These are phyloP conservation scores for Leptobrachium leishanense DNA, from an alignment of 2,113 vertebrate genomes.

Conservation along the genomic window DNA sequence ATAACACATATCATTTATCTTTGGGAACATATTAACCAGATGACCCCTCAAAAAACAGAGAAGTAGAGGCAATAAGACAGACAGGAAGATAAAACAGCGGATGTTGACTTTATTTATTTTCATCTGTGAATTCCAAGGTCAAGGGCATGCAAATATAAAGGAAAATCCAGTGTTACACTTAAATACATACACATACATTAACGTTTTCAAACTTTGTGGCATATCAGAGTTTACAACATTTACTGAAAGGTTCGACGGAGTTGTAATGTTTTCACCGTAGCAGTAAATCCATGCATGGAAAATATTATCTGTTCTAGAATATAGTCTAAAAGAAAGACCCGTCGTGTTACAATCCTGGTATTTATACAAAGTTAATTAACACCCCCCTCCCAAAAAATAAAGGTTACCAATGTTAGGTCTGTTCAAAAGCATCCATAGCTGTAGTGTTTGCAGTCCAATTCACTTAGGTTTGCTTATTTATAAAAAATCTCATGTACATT, in stretches of 20 bases:
- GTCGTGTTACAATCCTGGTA: background rate
- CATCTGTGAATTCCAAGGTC: constrained; percentile 40
- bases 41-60: background rate
- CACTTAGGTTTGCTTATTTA: constrained; percentile 1
- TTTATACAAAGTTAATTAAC: background rate
- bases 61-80: background rate
- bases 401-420: background rate
- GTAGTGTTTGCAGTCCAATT: constrained; percentile 14
- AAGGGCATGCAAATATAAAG: constrained; percentile 59
- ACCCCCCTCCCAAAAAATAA: background rate
- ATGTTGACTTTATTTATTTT: constrained; percentile 42
- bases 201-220: background rate
- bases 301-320: constrained; percentile 8
- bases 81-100: background rate
- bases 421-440: constrained; percentile 22
- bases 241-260: constrained; percentile 2
- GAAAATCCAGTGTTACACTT: constrained; percentile 52
- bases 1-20: too few relatives aligned
- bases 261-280: constrained; percentile 9
- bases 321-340: background rate
- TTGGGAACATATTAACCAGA: too few relatives aligned
- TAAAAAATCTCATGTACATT: constrained; percentile 31
- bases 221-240: constrained; percentile 1
- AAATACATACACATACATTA: constrained; percentile 33
- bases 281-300: constrained; percentile 19